phyloP scores from a whole-genome alignment of 2,888 invertebrate genomes.

The Ochlodes sylvanus region DNA sequence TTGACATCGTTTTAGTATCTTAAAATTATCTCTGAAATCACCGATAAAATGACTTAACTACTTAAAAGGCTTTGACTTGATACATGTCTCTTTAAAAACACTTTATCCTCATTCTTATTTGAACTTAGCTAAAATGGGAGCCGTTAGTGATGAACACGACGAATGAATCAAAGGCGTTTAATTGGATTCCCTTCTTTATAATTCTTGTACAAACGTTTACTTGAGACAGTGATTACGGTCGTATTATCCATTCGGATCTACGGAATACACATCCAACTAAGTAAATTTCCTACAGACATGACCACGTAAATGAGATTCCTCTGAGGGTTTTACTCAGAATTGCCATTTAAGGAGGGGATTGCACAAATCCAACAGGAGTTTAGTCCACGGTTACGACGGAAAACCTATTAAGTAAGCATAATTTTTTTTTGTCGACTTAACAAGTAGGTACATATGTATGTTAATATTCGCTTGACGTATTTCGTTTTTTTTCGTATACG shows the following conservation, averaged over 20 bases:
- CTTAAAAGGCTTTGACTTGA: too few relatives aligned
- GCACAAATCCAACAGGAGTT: conserved; percentile 54
- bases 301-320: conserved; percentile 60
- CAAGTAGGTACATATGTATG: neutral
- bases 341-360: conserved; percentile 60
- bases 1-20: too few relatives aligned
- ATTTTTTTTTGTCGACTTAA: conserved; percentile 37
- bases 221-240: conserved; percentile 42
- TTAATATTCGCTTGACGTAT: neutral
- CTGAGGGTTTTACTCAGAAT: conserved; percentile 55
- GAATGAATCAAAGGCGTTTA: conserved; percentile 8
- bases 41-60: too few relatives aligned
- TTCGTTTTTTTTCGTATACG: too few relatives aligned
- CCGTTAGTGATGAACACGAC: conserved; percentile 1
- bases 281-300: conserved; percentile 39
- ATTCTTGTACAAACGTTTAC: conserved; percentile 21
- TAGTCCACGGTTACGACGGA: conserved; percentile 44
- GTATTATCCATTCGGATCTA: conserved; percentile 45
- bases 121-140: neutral
- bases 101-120: neutral
- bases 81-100: neutral
- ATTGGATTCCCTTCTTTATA: conserved; percentile 11
- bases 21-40: too few relatives aligned
- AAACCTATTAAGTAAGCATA: conserved; percentile 40
- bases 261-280: conserved; percentile 51